A percentile compares a stretch with the other conserved stretches of the same genome.
Conservation (phyloP, 2,113 vertebrate species). For the Reinhardtius hippoglossoides region DNA sequence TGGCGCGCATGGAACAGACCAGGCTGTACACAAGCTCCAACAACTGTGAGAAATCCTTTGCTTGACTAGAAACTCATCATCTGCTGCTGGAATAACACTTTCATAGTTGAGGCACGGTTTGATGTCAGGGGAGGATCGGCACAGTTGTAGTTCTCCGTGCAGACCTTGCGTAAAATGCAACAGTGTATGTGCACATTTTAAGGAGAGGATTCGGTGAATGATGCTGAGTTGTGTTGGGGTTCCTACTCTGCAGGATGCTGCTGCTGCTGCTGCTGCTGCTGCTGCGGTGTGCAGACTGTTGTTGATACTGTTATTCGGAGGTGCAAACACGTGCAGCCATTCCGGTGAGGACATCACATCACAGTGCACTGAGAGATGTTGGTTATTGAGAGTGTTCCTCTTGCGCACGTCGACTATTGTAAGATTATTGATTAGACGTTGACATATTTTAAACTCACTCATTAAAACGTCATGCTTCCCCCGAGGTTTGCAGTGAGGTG, state of each 20-base stretch:
- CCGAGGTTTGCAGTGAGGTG: background rate
- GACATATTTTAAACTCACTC: background rate
- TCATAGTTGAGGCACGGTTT: background rate
- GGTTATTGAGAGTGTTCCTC: too few species aligned
- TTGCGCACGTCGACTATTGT: too few species aligned
- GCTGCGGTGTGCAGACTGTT: conserved; percentile 17
- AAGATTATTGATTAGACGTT: too few species aligned
- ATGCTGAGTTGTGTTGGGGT: background rate
- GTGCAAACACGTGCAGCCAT: conserved; percentile 57
- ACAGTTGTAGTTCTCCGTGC: background rate
- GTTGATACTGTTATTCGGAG: conserved; percentile 55
- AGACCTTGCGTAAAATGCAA: background rate
- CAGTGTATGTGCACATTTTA: background rate
- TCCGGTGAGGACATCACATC: conserved; percentile 16
- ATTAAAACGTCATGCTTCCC: conserved; percentile 15
- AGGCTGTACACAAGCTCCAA: conserved; percentile 19
- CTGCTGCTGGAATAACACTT: background rate
- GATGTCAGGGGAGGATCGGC: background rate
- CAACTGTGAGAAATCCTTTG: conserved; percentile 16
- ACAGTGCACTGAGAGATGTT: conserved; percentile 13
- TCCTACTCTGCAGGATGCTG: conserved; percentile 17
- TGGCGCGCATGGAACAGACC: background rate
- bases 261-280: conserved; percentile 1
- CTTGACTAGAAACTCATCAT: conserved; percentile 6
- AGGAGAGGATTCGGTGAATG: background rate